Evolutionary conservation across 2,797 vertebrate genomes (phyloP), one percentile per base, ranked within the genome.

Genomic region (Squalus acanthias): DNA sequence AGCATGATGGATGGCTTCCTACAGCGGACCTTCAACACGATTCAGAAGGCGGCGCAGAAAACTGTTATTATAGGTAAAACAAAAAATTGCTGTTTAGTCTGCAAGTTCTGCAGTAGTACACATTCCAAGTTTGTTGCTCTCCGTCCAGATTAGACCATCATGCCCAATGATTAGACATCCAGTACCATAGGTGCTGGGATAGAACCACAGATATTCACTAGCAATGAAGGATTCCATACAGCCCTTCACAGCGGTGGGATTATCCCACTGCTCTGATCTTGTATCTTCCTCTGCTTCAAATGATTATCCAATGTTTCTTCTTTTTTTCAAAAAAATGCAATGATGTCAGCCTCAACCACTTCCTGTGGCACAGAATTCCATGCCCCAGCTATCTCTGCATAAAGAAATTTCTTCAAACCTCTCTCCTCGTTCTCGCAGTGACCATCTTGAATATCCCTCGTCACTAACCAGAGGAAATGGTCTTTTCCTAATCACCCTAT

Each of bases 41-140:
- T 98, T 97, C 96, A 95, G 74, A 97, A 96, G 46, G 10, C 98
- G 0, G 96, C 96, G 0, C 93, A 96, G 95, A 97, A 96, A 96
- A 96, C 97, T 4, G 1, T 97, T 57, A 79, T 98, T 69, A 97
- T 12, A 88, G 97, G 98, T 98, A 96, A 91, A 63, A 60, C 0
- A 33, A 12, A 63, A 33, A 60, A 26, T 26, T 76, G 2, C 29
- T 15, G 88, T 60, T 57, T 91, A 13, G 57, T 63, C 53, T 12
- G 53, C 6, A 87, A 17, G 0, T 24, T 53, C 6, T 8, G 7
- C 53, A 63, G 88, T 60, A 60, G 1, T 91, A 33, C 53, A 57
- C 24, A 57, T 57, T 22, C 24, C 87, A 10, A 29, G 24, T 88
- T 88, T 88, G 24, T 29, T 88, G 87, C 20, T 29, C 87, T 26